phyloP scores from a whole-genome alignment of 2,888 invertebrate species.

The Xanthia icteritia region DNA sequence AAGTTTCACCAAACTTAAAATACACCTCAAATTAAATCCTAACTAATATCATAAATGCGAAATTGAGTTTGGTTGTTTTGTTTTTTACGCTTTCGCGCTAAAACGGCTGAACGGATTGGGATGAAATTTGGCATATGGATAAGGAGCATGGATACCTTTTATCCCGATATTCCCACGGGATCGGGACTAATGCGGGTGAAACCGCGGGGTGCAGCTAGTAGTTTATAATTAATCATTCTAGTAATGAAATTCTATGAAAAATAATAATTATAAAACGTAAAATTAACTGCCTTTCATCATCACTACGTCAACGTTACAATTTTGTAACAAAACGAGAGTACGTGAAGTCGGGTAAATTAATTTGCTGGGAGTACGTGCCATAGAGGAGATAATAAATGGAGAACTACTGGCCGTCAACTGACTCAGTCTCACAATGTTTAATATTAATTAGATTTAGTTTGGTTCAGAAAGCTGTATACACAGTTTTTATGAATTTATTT shows the following conservation, averaged over 20 bases:
- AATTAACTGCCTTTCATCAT: slow-evolving; percentile 13
- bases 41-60: no score
- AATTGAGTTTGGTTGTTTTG: no score
- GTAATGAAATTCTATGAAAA: neutral
- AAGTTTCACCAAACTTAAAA: neutral
- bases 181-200: no score
- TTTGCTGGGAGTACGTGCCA: slow-evolving; percentile 27
- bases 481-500: no score
- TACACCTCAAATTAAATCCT: neutral
- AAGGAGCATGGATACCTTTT: no score
- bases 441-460: no score
- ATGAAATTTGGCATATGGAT: no score
- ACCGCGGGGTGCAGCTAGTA: no score
- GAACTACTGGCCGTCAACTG: neutral
- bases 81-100: no score
- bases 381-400: slow-evolving; percentile 24
- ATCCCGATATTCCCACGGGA: no score
- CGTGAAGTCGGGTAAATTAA: slow-evolving; percentile 44
- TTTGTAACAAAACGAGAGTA: slow-evolving; percentile 32
- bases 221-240: neutral
- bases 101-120: no score
- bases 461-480: no score
- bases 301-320: slow-evolving; percentile 35
- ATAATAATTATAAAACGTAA: slow-evolving; percentile 16
- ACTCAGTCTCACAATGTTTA: neutral